Evolutionary conservation across 2,113 vertebrate genomes (phyloP).

Genomic region (Crotalus horridus): DNA sequence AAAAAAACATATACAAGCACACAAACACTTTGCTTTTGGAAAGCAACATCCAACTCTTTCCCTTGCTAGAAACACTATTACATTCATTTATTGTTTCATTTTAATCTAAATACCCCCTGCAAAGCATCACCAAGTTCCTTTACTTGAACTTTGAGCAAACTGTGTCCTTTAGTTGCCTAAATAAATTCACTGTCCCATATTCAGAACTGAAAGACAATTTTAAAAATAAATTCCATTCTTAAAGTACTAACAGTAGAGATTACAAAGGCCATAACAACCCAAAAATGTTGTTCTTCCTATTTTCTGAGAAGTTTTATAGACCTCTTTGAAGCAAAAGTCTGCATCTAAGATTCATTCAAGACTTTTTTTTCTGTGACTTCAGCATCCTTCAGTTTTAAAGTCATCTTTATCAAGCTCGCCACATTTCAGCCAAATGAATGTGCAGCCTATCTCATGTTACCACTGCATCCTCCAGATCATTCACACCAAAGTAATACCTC

Average conservation of each 20-base stretch:
- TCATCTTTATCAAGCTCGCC: background rate
- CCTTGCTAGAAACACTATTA: background rate
- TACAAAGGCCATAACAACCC: background rate
- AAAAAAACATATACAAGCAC: background rate
- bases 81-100: background rate
- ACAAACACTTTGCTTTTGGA: background rate
- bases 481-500: background rate
- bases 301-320: background rate
- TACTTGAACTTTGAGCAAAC: background rate
- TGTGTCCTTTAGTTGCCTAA: background rate
- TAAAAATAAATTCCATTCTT: background rate
- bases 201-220: background rate
- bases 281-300: background rate
- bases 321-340: background rate
- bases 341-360: background rate
- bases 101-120: background rate
- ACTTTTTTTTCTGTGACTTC: background rate
- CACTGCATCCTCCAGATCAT: background rate
- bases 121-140: background rate
- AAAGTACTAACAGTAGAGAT: background rate
- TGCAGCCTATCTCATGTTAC: background rate
- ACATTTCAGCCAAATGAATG: background rate
- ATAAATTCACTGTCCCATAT: background rate
- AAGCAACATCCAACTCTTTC: background rate
- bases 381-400: background rate